Evolutionary conservation across 2,797 vertebrate species (phyloP).

Genomic region (Manis javanica): DNA sequence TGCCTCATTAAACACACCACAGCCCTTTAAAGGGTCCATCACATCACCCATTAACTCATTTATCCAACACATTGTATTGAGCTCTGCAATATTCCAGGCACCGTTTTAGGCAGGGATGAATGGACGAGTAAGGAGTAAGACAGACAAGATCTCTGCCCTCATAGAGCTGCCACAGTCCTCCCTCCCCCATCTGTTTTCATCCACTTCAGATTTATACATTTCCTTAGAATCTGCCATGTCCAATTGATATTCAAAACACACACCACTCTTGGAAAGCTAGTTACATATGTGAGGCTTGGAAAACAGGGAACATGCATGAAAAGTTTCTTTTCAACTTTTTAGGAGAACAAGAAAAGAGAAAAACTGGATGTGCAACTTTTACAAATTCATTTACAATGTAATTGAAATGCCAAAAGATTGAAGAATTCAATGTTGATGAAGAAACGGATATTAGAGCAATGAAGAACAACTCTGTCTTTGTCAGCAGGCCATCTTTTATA

Average conservation of each 20-base stretch:
- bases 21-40: background rate
- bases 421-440: slow-evolving; percentile 86
- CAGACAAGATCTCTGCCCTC: background rate
- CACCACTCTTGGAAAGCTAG: slow-evolving; percentile 19
- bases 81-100: background rate
- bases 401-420: slow-evolving; percentile 85
- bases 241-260: slow-evolving; percentile 48
- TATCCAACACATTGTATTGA: background rate
- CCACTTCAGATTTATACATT: background rate
- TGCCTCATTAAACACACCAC: background rate
- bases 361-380: slow-evolving; percentile 83
- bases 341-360: slow-evolving; percentile 72
- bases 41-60: background rate
- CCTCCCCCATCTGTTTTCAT: slow-evolving; percentile 17
- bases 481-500: slow-evolving; percentile 82
- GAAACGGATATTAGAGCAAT: slow-evolving; percentile 83
- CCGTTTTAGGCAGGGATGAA: background rate
- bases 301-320: slow-evolving; percentile 21
- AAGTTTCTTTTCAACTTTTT: slow-evolving; percentile 69
- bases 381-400: slow-evolving; percentile 84
- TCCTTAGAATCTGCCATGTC: background rate
- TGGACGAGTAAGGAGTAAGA: background rate
- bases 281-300: background rate
- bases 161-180: background rate
- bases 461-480: slow-evolving; percentile 85